Percentiles rank a stretch among this genome's conserved stretches.
Conservation (phyloP, 2,888 invertebrate species). For the Gandaritis pyraliata region DNA sequence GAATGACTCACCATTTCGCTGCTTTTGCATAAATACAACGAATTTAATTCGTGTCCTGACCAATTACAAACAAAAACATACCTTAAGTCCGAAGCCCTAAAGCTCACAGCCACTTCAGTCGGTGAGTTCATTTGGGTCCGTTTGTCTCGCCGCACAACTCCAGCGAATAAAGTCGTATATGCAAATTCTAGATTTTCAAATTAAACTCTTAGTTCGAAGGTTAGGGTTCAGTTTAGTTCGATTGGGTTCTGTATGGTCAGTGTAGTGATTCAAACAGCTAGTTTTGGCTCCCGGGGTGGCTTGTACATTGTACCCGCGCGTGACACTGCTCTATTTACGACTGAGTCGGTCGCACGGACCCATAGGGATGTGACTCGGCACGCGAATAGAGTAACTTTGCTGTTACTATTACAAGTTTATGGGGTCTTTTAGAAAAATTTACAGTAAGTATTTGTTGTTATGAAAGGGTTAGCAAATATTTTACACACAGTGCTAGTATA, state of each 20-base stretch:
- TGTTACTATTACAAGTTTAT: neutral
- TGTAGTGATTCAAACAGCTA: conserved; percentile 71
- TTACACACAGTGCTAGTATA: no score
- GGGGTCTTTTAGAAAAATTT: no score
- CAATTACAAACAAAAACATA: conserved; percentile 22
- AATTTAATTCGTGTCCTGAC: conserved; percentile 41
- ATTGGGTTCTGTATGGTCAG: conserved; percentile 45
- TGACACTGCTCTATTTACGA: conserved; percentile 83
- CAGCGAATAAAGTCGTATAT: conserved; percentile 33
- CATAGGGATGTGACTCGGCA: conserved; percentile 60
- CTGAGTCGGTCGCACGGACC: conserved; percentile 60
- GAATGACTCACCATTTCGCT: conserved; percentile 66
- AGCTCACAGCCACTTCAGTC: conserved; percentile 13
- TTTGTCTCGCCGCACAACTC: conserved; percentile 24
- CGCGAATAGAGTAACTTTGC: conserved; percentile 39
- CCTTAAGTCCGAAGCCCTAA: conserved; percentile 10
- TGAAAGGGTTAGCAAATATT: no score
- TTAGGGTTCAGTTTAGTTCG: conserved; percentile 48
- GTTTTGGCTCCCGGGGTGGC: conserved; percentile 81
- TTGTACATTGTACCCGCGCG: conserved; percentile 79
- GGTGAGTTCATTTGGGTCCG: conserved; percentile 27
- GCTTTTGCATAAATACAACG: conserved; percentile 45
- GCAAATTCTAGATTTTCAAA: conserved; percentile 24
- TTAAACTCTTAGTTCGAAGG: neutral
- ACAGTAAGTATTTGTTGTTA: no score